Base-by-base conservation (phyloP, 2,888 invertebrate species). In the Fragum sueziense region DNA sequence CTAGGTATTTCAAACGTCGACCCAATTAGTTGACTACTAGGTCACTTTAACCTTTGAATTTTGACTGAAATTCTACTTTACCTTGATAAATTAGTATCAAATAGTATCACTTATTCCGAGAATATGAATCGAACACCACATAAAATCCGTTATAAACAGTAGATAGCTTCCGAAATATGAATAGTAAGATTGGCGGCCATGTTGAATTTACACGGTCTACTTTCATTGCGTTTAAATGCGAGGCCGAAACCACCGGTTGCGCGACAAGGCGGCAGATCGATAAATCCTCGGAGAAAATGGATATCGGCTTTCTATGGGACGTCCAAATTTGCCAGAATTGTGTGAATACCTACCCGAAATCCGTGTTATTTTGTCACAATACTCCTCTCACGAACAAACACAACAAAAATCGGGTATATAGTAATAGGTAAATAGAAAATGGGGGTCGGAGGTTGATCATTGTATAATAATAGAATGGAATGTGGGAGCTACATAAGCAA, bases 341-440 rank as follows among this genome's bases (percentile, higher is more conserved):
- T 61, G 9, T 52, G 69, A 34, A 74, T 76, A 84, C 84, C 70
- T 84, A 84, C 84, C 78, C 80, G 80, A 84, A 84, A 80, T 65
- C 59, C 73, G 70, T 69, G 67, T 61, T 76, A 69, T 47, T 62
- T 68, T 59, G 67, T 31, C 61, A 70, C 65, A 25, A 41, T 52
- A 71, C 67, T 76, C 78, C 80, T 74, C 71, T 1, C 25, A 79
- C 73, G 74, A 73, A 77, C 73, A 72, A 74, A 80, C 74, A 83
- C 79, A 82, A 80, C 72, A 83, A 69, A 78, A 74, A 82, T 71
- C 82, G 82, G 82, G 79, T 82, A 82, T 62, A 70, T 76, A 31
- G 61, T 70, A 29, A 70, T 74, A 68, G 69, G 70, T 69, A 57
- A 47, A 62, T 74, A 76, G 65, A 75, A 70, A 73, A 76, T 54